phyloP scores from a whole-genome alignment of 1,140 invertebrate genomes.

The Bacillus rossius region DNA sequence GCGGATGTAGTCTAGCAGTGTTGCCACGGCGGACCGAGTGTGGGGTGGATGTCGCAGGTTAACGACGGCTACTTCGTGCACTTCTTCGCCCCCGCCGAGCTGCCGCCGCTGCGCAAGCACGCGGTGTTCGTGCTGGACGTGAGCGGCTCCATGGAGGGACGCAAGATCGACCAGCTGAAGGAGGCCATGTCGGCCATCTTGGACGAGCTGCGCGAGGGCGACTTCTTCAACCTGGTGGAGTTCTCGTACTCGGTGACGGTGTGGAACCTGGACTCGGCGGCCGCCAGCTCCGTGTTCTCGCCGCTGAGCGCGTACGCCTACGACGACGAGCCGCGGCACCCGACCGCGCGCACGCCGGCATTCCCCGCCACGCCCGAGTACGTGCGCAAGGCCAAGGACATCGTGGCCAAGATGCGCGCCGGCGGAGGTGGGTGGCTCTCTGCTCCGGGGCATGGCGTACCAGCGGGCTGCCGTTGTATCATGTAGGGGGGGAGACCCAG shows the following conservation, averaged over 20 bases:
- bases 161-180: constrained; percentile 42
- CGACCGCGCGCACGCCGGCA: constrained; percentile 9
- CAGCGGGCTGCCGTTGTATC: too few relatives aligned
- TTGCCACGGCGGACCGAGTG: too few relatives aligned
- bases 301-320: constrained; percentile 3
- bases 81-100: constrained; percentile 45
- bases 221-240: constrained; percentile 45
- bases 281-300: constrained; percentile 7
- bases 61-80: constrained; percentile 50
- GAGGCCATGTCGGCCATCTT: constrained; percentile 43
- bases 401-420: constrained; percentile 48
- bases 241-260: constrained; percentile 34
- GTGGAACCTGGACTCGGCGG: constrained; percentile 19
- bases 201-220: constrained; percentile 36
- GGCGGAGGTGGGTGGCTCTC: constrained; percentile 40
- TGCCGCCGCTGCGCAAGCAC: constrained; percentile 42
- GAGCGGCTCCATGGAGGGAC: constrained; percentile 44
- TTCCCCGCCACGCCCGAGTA: constrained; percentile 45
- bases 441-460: too few relatives aligned
- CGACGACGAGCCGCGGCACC: not conserved
- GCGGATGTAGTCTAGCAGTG: too few relatives aligned
- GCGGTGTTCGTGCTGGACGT: constrained; percentile 46
- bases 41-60: constrained; percentile 31
- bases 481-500: too few relatives aligned
- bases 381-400: constrained; percentile 49